phyloP scores from a whole-genome alignment of 1,140 invertebrate species.

The Eriosoma lanigerum region DNA sequence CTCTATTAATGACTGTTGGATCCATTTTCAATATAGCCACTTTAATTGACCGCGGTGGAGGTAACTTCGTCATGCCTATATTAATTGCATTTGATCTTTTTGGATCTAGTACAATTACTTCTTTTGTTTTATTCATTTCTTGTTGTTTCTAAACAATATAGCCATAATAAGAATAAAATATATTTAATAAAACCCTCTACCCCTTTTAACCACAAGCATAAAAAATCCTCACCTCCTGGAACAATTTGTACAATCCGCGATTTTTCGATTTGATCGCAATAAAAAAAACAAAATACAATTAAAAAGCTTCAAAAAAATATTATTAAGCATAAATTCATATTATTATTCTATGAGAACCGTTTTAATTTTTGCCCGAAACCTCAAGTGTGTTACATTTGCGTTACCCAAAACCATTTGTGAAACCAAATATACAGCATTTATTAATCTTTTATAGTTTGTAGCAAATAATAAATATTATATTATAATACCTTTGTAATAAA shows the following conservation, averaged over 20 bases:
- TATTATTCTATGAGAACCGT: background rate
- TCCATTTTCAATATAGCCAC: conserved; percentile 99
- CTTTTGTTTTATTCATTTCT: conserved; percentile 90
- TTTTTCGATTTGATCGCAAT: conserved; percentile 47
- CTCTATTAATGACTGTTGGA: conserved; percentile 94
- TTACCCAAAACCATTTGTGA: conserved; percentile 46
- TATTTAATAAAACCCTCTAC: conserved; percentile 44
- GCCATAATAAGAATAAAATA: conserved; percentile 54
- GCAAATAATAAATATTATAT: background rate
- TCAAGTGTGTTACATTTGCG: conserved; percentile 17
- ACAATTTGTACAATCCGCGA: conserved; percentile 36
- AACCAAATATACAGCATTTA: conserved; percentile 45
- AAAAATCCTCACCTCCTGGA: conserved; percentile 46
- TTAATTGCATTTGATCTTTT: conserved; percentile 99
- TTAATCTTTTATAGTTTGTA: background rate
- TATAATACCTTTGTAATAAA: conserved; percentile 81
- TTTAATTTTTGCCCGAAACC: background rate
- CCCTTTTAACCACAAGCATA: conserved; percentile 34
- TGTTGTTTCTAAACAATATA: conserved; percentile 76
- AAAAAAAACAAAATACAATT: conserved; percentile 52
- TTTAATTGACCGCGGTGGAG: conserved; percentile 95
- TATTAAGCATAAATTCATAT: conserved; percentile 37
- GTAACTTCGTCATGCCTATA: conserved; percentile 98
- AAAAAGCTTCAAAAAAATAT: conserved; percentile 36
- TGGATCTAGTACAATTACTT: conserved; percentile 93